These are phyloP conservation scores for Andrena hattorfiana DNA, from an alignment of 2,888 invertebrate species.

Conservation along the genomic window DNA sequence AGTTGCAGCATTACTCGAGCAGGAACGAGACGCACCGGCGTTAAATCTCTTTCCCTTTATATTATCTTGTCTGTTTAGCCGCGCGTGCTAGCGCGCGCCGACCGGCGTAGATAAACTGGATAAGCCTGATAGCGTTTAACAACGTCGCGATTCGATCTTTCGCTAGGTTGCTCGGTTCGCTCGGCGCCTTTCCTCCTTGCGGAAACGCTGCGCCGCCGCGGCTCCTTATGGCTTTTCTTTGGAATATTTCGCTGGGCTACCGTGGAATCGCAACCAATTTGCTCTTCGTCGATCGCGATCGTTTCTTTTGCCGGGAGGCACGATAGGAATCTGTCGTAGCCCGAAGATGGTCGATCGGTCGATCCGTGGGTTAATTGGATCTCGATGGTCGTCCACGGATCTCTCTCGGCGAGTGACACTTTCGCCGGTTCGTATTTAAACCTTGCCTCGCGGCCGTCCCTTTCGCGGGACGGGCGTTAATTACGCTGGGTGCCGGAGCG, in stretches of 20 bases:
- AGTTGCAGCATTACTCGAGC: constrained; percentile 41
- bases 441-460: constrained; percentile 9
- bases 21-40: constrained; percentile 32
- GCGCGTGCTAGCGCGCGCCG: constrained; percentile 52
- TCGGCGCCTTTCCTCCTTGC: background rate
- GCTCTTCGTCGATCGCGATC: background rate
- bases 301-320: background rate
- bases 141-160: constrained; percentile 41
- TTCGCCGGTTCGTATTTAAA: constrained; percentile 25
- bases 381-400: constrained; percentile 28
- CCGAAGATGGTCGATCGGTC: background rate
- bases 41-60: constrained; percentile 46
- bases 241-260: background rate
- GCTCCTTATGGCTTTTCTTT: background rate
- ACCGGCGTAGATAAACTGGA: constrained; percentile 53
- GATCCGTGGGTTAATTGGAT: constrained; percentile 49
- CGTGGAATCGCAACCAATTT: constrained; percentile 15
- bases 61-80: constrained; percentile 55
- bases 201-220: background rate
- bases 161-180: constrained; percentile 3
- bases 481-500: constrained; percentile 45
- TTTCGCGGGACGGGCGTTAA: constrained; percentile 52
- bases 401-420: constrained; percentile 33
- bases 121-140: constrained; percentile 52
- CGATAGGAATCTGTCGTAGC: background rate